These are phyloP conservation scores for Hyppa rectilinea DNA, from an alignment of 2,888 invertebrate genomes.

Conservation along the genomic window DNA sequence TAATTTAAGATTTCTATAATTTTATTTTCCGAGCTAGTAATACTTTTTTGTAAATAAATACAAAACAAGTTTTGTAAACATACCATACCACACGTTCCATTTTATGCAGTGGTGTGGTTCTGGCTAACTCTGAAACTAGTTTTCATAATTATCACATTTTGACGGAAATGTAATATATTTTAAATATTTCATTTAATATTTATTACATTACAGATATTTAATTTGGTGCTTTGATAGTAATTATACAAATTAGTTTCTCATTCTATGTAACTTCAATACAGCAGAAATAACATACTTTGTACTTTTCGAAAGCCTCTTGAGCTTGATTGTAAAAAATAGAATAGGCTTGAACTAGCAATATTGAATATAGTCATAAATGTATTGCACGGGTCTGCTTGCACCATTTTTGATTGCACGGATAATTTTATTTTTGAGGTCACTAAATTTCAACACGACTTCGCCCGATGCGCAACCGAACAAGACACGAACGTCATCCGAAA, in stretches of 20 bases:
- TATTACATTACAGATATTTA: not conserved
- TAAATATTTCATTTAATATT: not conserved
- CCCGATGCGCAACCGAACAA: constrained; percentile 81
- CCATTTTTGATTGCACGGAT: constrained; percentile 52
- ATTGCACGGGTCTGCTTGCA: constrained; percentile 27
- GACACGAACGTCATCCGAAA: constrained; percentile 84
- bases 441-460: constrained; percentile 77
- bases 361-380: not conserved
- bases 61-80: constrained; percentile 52
- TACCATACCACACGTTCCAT: constrained; percentile 35
- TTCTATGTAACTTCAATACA: not conserved
- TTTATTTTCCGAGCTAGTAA: constrained; percentile 37
- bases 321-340: constrained; percentile 3
- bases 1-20: not conserved
- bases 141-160: not conserved
- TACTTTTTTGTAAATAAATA: constrained; percentile 44
- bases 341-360: not conserved
- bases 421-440: constrained; percentile 82
- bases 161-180: not conserved
- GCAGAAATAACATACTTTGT: not conserved
- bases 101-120: constrained; percentile 8
- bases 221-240: not conserved
- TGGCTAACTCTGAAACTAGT: not conserved
- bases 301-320: constrained; percentile 6
- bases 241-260: not conserved